Conservation (phyloP, 37 sponge, comb jelly and placozoan genomes). For the Haliclona indistincta region DNA sequence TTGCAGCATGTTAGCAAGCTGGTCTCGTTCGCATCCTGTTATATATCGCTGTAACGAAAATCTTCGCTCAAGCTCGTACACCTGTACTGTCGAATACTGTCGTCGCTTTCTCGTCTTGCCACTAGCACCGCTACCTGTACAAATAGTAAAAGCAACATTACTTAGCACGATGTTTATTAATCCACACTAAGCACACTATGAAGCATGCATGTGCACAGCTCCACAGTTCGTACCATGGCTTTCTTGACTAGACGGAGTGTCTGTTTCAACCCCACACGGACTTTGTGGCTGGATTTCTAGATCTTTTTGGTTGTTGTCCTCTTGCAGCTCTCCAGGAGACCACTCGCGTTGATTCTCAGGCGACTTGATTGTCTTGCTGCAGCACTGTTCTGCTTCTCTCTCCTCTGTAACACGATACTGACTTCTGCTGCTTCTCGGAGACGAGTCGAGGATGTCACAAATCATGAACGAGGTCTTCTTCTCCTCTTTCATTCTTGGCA, state of each 20-base stretch:
- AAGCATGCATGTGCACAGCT: no score
- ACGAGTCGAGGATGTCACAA: slow-evolving; percentile 51
- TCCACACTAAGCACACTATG: not conserved
- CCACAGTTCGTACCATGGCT: no score
- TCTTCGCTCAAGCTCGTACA: slow-evolving; percentile 86
- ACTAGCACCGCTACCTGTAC: slow-evolving; percentile 23
- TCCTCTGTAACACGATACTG: no score
- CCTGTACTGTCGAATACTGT: slow-evolving; percentile 86
- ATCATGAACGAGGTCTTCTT: slow-evolving; percentile 72
- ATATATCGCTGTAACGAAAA: slow-evolving; percentile 83
- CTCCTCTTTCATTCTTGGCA: no score
- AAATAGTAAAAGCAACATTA: no score
- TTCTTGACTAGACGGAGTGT: no score
- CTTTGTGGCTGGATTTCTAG: no score
- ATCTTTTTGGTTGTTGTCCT: no score
- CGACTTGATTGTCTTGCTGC: slow-evolving; percentile 10
- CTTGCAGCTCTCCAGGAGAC: slow-evolving; percentile 6
- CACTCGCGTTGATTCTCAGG: slow-evolving; percentile 24
- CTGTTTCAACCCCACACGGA: no score
- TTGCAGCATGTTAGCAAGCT: slow-evolving; percentile 72
- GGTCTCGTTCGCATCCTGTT: slow-evolving; percentile 87
- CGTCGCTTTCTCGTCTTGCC: slow-evolving; percentile 81
- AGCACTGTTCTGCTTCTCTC: not conserved
- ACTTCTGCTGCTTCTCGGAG: slow-evolving; percentile 20
- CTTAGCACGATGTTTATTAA: no score